Base-by-base conservation (phyloP, 2,888 invertebrate genomes). In the Aelia acuminata region DNA sequence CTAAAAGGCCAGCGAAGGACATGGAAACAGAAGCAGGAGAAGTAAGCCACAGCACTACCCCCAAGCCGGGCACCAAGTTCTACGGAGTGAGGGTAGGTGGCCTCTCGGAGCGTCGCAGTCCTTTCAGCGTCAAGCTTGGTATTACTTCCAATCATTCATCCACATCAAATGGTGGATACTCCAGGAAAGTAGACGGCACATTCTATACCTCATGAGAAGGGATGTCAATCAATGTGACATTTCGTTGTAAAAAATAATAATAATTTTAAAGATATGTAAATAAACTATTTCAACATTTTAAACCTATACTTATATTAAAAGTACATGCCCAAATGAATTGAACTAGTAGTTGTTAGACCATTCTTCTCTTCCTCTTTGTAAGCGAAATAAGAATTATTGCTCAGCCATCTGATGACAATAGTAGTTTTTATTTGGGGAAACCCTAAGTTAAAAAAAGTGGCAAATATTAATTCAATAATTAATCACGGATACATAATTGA, bases 71-170 rank as follows among this genome's bases (percentile, higher is more conserved):
- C 0, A 89, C 90, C 11, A 89, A 50, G 35, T 90, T 93, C 70
- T 94, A 94, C 91, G 94, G 94, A 31, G 93, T 95, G 91, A 93
- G 94, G 90, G 92, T 92, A 91, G 95, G 95, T 57, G 96, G 96
- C n/a, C 92, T 95, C 87, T 93, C 91, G 47, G 94, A 95, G 89
- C 94, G 94, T 90, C 93, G 93, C 48, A 95, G 96, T 90, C 96
- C 96, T 13, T 94, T 95, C 92, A 95, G 95, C 91, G 94, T 96
- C 85, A 96, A 96, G 92, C 93, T 96, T 88, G 96, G 96, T 93
- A 96, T 96, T 92, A 95, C 95, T n/a, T 96, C 96, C 8, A 95
- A 96, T 57, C 96, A 96, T 92, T 95, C 95, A 22, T 96, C 96
- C 90, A 94, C 96, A 92, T 96, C 96, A 43, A 96, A 96, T 92